Evolutionary conservation across 2,888 invertebrate species (phyloP).

Genomic region (Pollenia angustigena): DNA sequence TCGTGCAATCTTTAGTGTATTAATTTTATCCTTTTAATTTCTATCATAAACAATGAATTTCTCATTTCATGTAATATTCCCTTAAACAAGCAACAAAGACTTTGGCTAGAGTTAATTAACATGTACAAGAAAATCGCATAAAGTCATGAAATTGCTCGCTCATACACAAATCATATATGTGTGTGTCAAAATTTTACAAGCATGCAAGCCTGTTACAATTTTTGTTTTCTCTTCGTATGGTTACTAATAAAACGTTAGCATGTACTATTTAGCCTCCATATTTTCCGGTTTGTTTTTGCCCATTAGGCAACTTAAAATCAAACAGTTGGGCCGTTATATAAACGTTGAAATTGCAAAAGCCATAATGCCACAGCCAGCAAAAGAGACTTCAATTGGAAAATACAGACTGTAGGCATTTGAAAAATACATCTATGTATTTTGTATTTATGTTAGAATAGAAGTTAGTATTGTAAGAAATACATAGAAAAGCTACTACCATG

Average conservation of each 20-base stretch:
- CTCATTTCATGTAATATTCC: not conserved
- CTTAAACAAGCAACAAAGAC: conserved; percentile 14
- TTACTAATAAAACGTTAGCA: conserved; percentile 33
- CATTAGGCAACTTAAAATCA: conserved; percentile 60
- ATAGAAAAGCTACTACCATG: not conserved
- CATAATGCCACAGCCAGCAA: conserved; percentile 11
- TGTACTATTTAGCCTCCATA: conserved; percentile 37
- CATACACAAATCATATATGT: not conserved
- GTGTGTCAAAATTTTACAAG: not conserved
- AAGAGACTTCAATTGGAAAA: conserved; percentile 23
- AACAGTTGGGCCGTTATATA: conserved; percentile 45
- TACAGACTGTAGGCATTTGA: not conserved
- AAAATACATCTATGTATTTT: conserved; percentile 1
- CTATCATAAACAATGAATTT: conserved; percentile 1
- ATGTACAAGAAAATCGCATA: not conserved
- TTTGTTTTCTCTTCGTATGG: not conserved
- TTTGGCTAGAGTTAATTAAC: conserved; percentile 27
- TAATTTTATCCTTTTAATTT: not conserved
- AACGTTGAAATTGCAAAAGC: conserved; percentile 19
- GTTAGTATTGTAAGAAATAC: not conserved
- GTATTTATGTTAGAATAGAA: no score
- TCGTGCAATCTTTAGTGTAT: no score
- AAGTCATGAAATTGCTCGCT: conserved; percentile 25
- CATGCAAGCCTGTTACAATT: not conserved
- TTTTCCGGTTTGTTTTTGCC: conserved; percentile 53